These are phyloP conservation scores for Byasa hedistus DNA, from an alignment of 2,888 invertebrate species.

Conservation along the genomic window DNA sequence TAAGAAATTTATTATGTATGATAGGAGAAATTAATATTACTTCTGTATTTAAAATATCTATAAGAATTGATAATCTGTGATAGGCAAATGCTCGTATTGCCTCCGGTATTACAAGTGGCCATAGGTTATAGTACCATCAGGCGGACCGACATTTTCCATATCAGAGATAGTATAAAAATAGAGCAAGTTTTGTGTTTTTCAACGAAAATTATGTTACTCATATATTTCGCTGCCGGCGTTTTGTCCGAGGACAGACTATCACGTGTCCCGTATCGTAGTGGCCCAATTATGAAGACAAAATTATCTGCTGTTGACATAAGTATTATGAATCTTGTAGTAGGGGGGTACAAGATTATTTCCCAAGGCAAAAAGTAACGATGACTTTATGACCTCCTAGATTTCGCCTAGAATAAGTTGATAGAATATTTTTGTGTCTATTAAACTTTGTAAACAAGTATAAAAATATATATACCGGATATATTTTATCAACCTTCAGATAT, in stretches of 20 bases:
- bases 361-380: conserved; percentile 3
- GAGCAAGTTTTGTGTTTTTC: not conserved
- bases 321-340: conserved; percentile 8
- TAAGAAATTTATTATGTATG: no score
- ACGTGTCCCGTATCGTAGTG: conserved; percentile 25
- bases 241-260: conserved; percentile 11
- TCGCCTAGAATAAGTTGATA: conserved; percentile 10
- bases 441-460: no score
- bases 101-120: no score
- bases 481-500: no score
- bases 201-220: not conserved
- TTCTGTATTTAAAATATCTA: no score
- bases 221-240: not conserved
- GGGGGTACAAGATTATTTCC: not conserved
- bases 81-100: no score
- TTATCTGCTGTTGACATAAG: conserved; percentile 23
- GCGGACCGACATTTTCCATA: no score
- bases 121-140: no score
- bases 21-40: no score
- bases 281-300: conserved; percentile 22
- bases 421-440: not conserved
- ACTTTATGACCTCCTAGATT: conserved; percentile 5
- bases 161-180: no score
- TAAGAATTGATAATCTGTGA: no score
- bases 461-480: no score